These are phyloP conservation scores for Ptychodera flava DNA, from an alignment of 35 echinoderm and acorn worm genomes.

Conservation along the genomic window DNA sequence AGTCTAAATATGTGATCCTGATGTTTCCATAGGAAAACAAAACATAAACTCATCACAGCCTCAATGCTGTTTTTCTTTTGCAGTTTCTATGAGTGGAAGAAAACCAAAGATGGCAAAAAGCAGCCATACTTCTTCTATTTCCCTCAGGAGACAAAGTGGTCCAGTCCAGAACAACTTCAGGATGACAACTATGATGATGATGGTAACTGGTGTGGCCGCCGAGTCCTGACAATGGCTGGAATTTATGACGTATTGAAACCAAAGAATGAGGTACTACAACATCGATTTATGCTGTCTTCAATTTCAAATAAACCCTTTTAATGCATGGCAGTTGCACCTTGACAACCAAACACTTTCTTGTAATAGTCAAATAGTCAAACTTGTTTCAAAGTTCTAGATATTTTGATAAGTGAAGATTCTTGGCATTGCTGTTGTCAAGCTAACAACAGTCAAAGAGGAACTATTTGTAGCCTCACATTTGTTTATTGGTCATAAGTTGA, in stretches of 20 bases:
- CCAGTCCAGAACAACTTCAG: conserved; percentile 25
- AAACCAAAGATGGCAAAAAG: conserved; percentile 45
- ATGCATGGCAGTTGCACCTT: neutral
- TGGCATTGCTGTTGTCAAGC: neutral
- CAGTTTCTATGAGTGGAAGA: conserved; percentile 93
- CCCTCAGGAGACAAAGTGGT: conserved; percentile 25
- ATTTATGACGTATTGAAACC: conserved; percentile 83
- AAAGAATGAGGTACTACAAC: conserved; percentile 43
- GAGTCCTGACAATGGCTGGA: conserved; percentile 86
- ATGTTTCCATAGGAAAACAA: too few relatives aligned
- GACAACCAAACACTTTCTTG: neutral
- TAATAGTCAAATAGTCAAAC: neutral
- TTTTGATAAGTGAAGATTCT: neutral
- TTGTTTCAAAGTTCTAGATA: neutral
- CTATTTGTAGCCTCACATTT: too few relatives aligned
- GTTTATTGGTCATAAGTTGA: too few relatives aligned
- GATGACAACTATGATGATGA: conserved; percentile 2
- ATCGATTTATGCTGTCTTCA: neutral
- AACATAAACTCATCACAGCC: too few relatives aligned
- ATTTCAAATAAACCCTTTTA: neutral
- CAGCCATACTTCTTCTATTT: conserved; percentile 98
- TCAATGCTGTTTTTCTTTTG: too few relatives aligned
- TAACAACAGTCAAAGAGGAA: too few relatives aligned
- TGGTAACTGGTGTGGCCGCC: conserved; percentile 57
- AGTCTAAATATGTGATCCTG: too few relatives aligned